Conservation (phyloP, 2,797 vertebrate species). For the Threskiornis aethiopicus region DNA sequence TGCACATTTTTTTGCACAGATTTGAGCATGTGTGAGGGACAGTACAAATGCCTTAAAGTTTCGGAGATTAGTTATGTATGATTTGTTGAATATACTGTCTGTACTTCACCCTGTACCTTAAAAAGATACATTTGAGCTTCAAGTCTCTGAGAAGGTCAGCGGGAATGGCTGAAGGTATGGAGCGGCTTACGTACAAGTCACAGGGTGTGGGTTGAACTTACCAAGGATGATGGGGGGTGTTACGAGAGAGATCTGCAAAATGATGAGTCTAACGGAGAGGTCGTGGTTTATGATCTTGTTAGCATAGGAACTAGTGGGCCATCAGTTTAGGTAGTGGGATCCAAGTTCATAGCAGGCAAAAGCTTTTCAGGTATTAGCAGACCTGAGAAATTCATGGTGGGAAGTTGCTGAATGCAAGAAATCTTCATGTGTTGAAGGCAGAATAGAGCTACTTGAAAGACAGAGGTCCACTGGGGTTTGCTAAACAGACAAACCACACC, state of each 20-base stretch:
- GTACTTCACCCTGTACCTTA: not conserved
- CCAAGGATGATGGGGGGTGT: not conserved
- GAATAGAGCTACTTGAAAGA: not conserved
- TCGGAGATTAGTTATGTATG: not conserved
- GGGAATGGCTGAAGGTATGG: not conserved
- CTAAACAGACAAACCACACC: not conserved
- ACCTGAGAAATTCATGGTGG: not conserved
- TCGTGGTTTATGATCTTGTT: not conserved
- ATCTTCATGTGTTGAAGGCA: fast-evolving
- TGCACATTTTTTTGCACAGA: fast-evolving
- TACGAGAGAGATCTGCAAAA: not conserved
- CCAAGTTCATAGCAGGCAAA: not conserved
- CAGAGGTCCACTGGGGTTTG: not conserved
- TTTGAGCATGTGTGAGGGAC: not conserved
- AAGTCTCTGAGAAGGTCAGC: not conserved
- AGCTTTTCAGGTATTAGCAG: not conserved
- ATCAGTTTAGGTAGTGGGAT: not conserved
- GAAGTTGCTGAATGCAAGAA: not conserved
- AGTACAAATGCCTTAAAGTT: not conserved
- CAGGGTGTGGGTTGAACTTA: not conserved
- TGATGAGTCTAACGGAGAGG: fast-evolving
- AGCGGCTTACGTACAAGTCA: not conserved
- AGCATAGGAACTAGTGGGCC: not conserved
- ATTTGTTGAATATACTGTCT: not conserved
- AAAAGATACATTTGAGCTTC: not conserved